Evolutionary conservation across 2,888 invertebrate species (phyloP).

Genomic region (Lymantria dispar): DNA sequence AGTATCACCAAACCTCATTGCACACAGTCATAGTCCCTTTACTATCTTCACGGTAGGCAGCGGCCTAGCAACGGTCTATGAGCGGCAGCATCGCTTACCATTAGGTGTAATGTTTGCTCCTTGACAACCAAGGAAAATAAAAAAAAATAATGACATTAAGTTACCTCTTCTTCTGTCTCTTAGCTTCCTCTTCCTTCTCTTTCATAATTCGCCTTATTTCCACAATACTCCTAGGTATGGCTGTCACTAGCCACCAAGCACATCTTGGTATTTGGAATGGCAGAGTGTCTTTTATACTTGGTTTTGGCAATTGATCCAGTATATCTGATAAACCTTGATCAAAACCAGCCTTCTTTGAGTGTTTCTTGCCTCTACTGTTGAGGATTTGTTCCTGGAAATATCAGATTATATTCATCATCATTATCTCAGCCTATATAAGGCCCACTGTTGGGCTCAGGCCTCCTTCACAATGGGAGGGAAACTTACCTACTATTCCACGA

Average conservation of each 20-base stretch:
- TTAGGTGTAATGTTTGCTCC: too few species aligned
- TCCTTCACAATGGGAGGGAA: too few species aligned
- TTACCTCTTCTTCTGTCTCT: conserved; percentile 84
- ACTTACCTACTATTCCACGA: too few species aligned
- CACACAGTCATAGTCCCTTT: too few species aligned
- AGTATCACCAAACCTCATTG: too few species aligned
- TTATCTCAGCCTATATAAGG: too few species aligned
- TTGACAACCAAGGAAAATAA: background rate
- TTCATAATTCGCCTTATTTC: conserved; percentile 58
- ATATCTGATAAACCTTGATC: conserved; percentile 85
- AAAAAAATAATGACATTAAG: too few species aligned
- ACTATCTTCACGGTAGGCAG: too few species aligned
- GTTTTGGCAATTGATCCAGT: conserved; percentile 86
- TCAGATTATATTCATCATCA: too few species aligned
- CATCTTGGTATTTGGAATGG: conserved; percentile 91
- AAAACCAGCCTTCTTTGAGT: conserved; percentile 84
- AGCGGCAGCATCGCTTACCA: too few species aligned
- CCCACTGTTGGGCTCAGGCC: too few species aligned
- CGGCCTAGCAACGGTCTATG: too few species aligned
- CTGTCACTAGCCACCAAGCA: conserved; percentile 83
- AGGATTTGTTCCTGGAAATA: conserved; percentile 85
- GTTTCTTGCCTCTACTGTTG: conserved; percentile 85
- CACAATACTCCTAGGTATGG: conserved; percentile 75
- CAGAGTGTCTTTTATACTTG: conserved; percentile 88
- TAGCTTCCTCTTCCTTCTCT: conserved; percentile 80